Base-by-base conservation (phyloP, 35 echinoderm and acorn worm genomes). In the Eucidaris tribuloides region DNA sequence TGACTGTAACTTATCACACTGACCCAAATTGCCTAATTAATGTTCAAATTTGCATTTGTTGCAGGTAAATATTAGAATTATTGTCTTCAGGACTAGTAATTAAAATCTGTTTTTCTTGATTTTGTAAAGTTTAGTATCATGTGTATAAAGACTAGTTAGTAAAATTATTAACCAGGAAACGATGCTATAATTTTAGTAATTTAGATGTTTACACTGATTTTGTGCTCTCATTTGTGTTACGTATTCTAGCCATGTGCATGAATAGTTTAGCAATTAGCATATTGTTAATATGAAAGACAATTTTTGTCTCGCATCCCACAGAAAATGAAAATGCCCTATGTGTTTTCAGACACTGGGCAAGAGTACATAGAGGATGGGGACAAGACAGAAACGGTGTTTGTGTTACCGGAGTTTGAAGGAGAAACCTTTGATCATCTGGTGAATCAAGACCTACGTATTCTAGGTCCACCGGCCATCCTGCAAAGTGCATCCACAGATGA, bases 371-470 rank as follows among this genome's bases (percentile, higher is more conserved):
- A 58, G 25, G 77, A 62, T 11, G 42, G 59, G 39, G 89, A 92
- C 20, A 43, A 89, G 42, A 46, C 31, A 39, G 87, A 95, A 41
- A 97, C 94, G 23, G 81, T 97, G 23, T 87, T 93, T 83, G 86
- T 97, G 13, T 32, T 97, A 37, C 35, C 84, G 0, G 78, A 92
- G 58, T 97, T 97, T 93, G 94, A 97, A 60, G 86, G 90, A 45
- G 29, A 79, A 38, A 64, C 66, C 0, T 97, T 82, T 76, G 79
- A 74, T 30, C 57, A 77, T 29, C 46, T 97, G 15, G 42, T 49
- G 5, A 81, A 71, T 15, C 76, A 80, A 24, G 90, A 70, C 36
- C 71, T 45, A 9, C 37, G 86, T n/a, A 82, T 97, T 31, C 49
- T 97, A 56, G 94, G 90, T 20, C 86, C 90, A 41, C 79, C 94